Evolutionary conservation across 1,140 invertebrate genomes (phyloP).

Genomic region (Rhopalosiphum maidis): DNA sequence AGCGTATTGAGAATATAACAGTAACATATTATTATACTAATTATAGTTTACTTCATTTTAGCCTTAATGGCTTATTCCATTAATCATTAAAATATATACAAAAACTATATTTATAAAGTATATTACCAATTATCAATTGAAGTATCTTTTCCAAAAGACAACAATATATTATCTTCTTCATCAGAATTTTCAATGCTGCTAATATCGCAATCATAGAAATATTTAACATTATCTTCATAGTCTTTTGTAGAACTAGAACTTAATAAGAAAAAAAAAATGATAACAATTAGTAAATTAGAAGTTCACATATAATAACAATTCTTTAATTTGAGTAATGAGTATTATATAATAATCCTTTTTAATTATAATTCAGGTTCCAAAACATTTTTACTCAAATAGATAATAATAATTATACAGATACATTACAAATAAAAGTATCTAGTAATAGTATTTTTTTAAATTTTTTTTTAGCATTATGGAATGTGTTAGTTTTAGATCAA

Average conservation of each 20-base stretch:
- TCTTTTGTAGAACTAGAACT: neutral
- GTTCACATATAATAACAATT: neutral
- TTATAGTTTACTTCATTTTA: too few species aligned
- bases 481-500: too few species aligned
- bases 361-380: neutral
- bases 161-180: neutral
- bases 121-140: neutral
- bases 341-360: neutral
- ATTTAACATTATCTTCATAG: neutral
- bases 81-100: too few species aligned
- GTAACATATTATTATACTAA: too few species aligned
- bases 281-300: neutral
- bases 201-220: neutral
- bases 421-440: too few species aligned
- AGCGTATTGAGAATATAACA: too few species aligned
- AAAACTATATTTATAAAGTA: neutral
- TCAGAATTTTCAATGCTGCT: neutral
- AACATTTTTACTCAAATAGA: too few species aligned
- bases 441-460: too few species aligned
- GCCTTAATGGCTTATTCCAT: too few species aligned
- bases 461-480: too few species aligned
- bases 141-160: neutral
- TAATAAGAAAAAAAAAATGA: neutral
- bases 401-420: too few species aligned
- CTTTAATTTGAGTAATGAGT: neutral